Conservation (phyloP, 2,113 vertebrate species). For the Forbesichthys papilliferus region DNA sequence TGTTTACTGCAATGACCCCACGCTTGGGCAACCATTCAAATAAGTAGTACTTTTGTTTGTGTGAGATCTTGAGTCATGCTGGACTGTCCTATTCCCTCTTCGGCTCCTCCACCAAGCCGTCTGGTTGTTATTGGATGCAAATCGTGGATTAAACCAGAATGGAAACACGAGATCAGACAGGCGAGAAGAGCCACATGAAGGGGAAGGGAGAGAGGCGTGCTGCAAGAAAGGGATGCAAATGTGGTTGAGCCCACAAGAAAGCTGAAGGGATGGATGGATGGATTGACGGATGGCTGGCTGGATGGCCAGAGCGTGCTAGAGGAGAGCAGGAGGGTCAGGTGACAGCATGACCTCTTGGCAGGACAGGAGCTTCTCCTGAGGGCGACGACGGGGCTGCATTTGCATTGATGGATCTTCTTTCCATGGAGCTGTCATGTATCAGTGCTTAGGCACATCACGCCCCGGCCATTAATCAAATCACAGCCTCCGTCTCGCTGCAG, state of each 20-base stretch:
- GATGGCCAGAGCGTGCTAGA: conserved; percentile 40
- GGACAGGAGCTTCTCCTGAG: conserved; percentile 57
- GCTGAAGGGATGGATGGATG: conserved; percentile 5
- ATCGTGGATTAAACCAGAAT: conserved; percentile 66
- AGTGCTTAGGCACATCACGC: conserved; percentile 66
- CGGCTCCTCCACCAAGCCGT: conserved; percentile 39
- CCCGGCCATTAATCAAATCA: conserved; percentile 78
- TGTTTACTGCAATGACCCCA: conserved; percentile 10
- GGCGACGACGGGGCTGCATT: conserved; percentile 61
- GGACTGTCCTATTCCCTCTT: conserved; percentile 50
- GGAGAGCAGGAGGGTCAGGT: conserved; percentile 66
- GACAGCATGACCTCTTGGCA: conserved; percentile 64
- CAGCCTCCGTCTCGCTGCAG: conserved; percentile 38
- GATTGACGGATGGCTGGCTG: conserved; percentile 45
- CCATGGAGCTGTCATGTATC: conserved; percentile 74
- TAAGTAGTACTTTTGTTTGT: conserved; percentile 40
- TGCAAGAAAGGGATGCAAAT: conserved; percentile 76
- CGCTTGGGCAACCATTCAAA: conserved; percentile 47
- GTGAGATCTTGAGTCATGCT: conserved; percentile 34
- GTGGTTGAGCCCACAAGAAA: conserved; percentile 56
- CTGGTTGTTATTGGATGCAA: conserved; percentile 71
- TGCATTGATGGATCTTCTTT: conserved; percentile 81
- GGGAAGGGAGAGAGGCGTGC: conserved; percentile 48
- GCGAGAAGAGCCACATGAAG: conserved; percentile 35
- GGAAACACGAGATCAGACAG: conserved; percentile 73